A percentile compares a stretch with the other conserved stretches of the same genome.
These are phyloP conservation scores for Xerus rutilus DNA, from an alignment of 2,797 vertebrate genomes.

Conservation along the genomic window DNA sequence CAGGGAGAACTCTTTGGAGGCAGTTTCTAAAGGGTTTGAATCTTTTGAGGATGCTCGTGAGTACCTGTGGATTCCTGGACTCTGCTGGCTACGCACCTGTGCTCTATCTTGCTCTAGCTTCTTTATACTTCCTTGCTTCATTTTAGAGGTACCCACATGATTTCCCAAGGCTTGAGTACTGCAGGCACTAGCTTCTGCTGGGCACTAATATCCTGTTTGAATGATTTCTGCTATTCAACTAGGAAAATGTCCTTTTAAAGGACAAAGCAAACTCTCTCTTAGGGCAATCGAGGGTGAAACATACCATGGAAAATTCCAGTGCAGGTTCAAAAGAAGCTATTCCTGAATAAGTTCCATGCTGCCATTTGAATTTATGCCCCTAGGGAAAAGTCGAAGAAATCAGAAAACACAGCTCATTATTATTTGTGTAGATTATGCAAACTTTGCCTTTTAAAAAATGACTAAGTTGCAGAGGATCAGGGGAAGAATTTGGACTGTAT, in stretches of 20 bases:
- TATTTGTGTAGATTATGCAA: conserved; percentile 87
- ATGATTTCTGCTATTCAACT: conserved; percentile 65
- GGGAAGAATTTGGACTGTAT: conserved; percentile 87
- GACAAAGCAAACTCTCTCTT: conserved; percentile 74
- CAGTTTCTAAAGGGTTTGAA: background rate
- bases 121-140: background rate
- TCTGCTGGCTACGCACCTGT: background rate
- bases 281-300: background rate
- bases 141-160: background rate
- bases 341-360: conserved; percentile 68
- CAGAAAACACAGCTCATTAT: conserved; percentile 86
- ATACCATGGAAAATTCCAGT: conserved; percentile 79
- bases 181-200: background rate
- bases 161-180: background rate
- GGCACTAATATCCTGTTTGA: background rate
- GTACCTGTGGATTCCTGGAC: background rate
- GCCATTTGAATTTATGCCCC: conserved; percentile 82
- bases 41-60: background rate
- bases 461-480: conserved; percentile 85
- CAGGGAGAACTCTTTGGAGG: background rate
- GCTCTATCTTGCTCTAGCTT: background rate
- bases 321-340: conserved; percentile 82
- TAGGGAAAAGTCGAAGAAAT: conserved; percentile 84
- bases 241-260: conserved; percentile 79
- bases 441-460: conserved; percentile 84